These are phyloP conservation scores for Piaya cayana DNA, from an alignment of 2,113 vertebrate species.

Conservation along the genomic window DNA sequence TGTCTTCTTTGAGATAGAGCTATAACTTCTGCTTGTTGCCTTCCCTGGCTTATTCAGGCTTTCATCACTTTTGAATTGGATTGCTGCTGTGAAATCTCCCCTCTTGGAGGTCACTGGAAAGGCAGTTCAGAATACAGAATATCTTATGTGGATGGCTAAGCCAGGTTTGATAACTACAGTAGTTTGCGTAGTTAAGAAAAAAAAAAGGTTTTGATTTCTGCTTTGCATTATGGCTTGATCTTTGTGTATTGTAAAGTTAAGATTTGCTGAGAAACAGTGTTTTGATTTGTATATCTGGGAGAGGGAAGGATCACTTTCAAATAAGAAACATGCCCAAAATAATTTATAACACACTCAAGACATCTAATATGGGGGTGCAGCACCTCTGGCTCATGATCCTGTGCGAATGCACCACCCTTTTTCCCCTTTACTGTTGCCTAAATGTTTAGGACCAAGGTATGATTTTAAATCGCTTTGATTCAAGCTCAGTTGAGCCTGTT, in stretches of 20 bases:
- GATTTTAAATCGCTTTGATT: neutral
- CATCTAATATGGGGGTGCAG: neutral
- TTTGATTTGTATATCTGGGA: neutral
- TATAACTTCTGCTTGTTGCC: conserved; percentile 26
- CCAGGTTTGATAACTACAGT: neutral
- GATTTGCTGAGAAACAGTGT: neutral
- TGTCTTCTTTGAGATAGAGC: conserved; percentile 24
- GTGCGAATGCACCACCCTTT: neutral
- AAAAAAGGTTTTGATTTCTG: neutral
- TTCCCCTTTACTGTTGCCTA: neutral
- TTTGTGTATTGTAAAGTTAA: neutral
- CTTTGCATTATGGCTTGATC: neutral
- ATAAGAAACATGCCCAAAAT: neutral
- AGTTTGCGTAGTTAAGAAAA: neutral
- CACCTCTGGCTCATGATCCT: neutral
- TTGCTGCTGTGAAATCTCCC: conserved; percentile 9
- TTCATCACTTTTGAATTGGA: conserved; percentile 21
- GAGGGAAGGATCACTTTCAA: neutral
- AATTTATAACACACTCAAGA: neutral
- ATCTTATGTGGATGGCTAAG: neutral
- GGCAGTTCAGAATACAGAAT: neutral
- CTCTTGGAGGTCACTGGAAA: conserved; percentile 24
- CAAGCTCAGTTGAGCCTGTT: neutral
- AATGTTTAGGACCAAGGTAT: neutral
- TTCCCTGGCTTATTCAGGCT: neutral